phyloP scores from a whole-genome alignment of 2,113 vertebrate species.

The Aptenodytes patagonicus region DNA sequence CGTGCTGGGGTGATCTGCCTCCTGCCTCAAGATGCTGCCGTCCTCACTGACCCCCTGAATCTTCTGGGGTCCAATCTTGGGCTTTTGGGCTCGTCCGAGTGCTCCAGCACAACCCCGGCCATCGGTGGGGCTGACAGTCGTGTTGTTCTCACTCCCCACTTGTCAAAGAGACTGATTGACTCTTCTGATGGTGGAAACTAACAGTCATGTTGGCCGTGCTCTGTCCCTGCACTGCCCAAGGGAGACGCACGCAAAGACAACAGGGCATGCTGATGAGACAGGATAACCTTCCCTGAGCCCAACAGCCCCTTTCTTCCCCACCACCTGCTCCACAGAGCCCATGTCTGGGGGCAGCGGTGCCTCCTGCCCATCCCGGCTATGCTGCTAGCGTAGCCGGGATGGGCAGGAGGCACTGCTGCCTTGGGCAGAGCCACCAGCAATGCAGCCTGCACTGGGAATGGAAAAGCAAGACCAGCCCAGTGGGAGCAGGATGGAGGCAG shows the following conservation, averaged over 20 bases:
- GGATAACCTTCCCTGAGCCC: not conserved
- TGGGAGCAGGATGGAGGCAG: not conserved
- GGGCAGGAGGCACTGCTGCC: no score
- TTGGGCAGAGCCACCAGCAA: not conserved
- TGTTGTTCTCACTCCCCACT: not conserved
- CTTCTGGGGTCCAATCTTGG: not conserved
- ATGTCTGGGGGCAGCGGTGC: not conserved
- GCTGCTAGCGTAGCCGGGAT: no score
- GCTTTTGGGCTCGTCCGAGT: not conserved
- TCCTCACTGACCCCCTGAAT: not conserved
- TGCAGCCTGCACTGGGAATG: not conserved
- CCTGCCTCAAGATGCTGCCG: not conserved
- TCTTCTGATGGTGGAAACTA: not conserved
- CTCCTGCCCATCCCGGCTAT: no score
- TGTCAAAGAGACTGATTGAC: not conserved
- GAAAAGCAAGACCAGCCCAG: not conserved
- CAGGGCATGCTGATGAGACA: fast-evolving
- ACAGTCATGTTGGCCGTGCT: fast-evolving
- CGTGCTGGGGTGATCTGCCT: not conserved
- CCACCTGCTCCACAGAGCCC: not conserved
- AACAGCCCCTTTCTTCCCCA: not conserved
- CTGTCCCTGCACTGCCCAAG: not conserved
- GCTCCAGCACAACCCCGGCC: not conserved
- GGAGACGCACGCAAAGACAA: not conserved
- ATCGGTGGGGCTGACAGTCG: no score